Conservation (phyloP, 2,113 vertebrate species). For the Dipodomys spectabilis region DNA sequence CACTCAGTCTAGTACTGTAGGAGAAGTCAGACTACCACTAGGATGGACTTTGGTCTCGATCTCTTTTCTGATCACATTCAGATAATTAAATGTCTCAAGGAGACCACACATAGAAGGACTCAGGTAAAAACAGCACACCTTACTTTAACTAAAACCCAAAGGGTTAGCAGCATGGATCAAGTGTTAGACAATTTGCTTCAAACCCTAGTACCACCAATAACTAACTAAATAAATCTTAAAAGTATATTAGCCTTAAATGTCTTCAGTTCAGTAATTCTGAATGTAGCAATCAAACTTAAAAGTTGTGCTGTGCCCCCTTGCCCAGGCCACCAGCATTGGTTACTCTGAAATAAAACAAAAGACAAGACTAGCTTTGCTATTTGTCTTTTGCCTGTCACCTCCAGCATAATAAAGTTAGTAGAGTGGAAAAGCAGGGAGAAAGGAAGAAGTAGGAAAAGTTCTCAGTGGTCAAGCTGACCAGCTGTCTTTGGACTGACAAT, state of each 20-base stretch:
- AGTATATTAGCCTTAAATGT: background rate
- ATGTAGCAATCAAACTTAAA: background rate
- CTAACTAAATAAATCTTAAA: background rate
- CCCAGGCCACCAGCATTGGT: background rate
- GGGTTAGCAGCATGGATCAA: no score
- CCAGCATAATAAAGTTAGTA: background rate
- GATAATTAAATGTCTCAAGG: background rate
- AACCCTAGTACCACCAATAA: no score
- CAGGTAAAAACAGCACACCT: no score
- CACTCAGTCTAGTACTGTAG: background rate
- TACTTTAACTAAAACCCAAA: no score
- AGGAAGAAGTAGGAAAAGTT: background rate
- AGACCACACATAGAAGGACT: no score
- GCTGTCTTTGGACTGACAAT: background rate
- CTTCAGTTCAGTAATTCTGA: constrained; percentile 17
- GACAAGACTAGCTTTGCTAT: background rate
- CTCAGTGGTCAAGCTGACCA: background rate
- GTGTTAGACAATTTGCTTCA: no score
- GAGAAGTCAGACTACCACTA: background rate
- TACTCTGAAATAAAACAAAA: background rate
- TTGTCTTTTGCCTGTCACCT: background rate
- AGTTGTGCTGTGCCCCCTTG: background rate
- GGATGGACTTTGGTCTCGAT: background rate
- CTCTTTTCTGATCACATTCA: background rate
- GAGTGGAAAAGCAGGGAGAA: background rate